Evolutionary conservation across 2,888 invertebrate species (phyloP), one percentile per base, ranked within the genome.

Genomic region (Phyto melanocephala): DNA sequence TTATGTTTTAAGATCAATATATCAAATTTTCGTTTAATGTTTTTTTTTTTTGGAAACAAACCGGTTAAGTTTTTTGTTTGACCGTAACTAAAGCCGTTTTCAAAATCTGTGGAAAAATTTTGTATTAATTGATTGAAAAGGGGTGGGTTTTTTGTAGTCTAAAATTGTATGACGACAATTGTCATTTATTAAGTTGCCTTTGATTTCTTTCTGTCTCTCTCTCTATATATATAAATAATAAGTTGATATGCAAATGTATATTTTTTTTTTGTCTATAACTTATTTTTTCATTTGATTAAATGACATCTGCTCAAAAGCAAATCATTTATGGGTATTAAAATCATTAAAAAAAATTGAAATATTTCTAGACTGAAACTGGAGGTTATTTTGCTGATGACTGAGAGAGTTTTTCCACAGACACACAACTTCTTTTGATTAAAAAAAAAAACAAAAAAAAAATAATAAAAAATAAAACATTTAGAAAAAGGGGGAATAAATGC

Each of bases 301-400:
- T 82, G 82, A 82, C 82, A 82, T 82, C 82, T 82, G 82, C 79
- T 82, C 58, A 35, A 70, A 67, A 75, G 71, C 58, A 75, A 68
- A 58, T 71, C 71, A 79, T 79, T 82, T 82, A 82, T 82, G 82
- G 82, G 79, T 79, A 79, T 79, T 82, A 82, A 82, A 82, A 60
- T 74, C 52, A 74, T 60, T 74, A 80, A 79, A 78, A 77, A 79
- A 50, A 13, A 47, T 37, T 37, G 6, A 70, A 56, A 78, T 50
- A 62, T 58, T 47, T 65, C 47, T 37, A 72, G 62, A 72, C 72
- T 50, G 8, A 15, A 4, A 24, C 13, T 22, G n/a, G 22, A 45
- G 7, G 40, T 45, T n/a, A n/a, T 35, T 70, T 45, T 47, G 2
- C 10, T 15, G 33, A 28, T 54, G 33, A 7, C 2, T 35, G 20